Evolutionary conservation across 2,113 vertebrate genomes (phyloP), one percentile per base, ranked within the genome.

Genomic region (Gavia stellata): DNA sequence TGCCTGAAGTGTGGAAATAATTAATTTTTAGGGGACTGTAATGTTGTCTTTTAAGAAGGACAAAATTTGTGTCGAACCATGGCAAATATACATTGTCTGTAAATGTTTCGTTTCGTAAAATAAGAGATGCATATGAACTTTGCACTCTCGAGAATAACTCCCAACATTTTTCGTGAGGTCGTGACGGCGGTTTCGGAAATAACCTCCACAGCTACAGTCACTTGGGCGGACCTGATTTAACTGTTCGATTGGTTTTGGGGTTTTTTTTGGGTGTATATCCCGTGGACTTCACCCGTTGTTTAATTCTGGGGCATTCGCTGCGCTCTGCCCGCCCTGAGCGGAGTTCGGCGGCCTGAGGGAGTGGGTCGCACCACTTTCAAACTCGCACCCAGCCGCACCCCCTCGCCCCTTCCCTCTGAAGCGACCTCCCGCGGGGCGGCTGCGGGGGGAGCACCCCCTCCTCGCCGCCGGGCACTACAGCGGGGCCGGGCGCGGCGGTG

Each of bases 161-260:
- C 2, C 4, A 62, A 4, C 40, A 5, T 12, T 28, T 59, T 20
- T 21, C 25, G 20, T 1, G 8, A 9, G n/a, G 44, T 0, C 15
- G 2, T 2, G 56, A 2, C 6, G 42, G 9, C 1, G 0, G 17
- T n/a, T 63, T 47, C 38, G 45, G 3, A 31, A 50, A 24, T n/a
- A 26, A 47, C 42, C 13, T 33, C 3, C 17, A 10, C 20, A 9
- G 4, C 5, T 29, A 3, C 4, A 53, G 38, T 12, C 31, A 4
- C 8, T 12, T 12, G 28, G 45, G 26, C 23, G 87, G 45, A 29
- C 31, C 4, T 2, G 36, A 7, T 4, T n/a, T 40, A 24, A 25
- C 34, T 3, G 23, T 38, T 45, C 18, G 26, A 12, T 52, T 16
- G 21, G 19, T 45, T 45, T 49, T 24, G 42, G 47, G 47, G 47